A percentile compares a stretch with the other conserved stretches of the same genome.
Conservation (phyloP, 2,797 vertebrate genomes). For the Anguilla obscura region DNA sequence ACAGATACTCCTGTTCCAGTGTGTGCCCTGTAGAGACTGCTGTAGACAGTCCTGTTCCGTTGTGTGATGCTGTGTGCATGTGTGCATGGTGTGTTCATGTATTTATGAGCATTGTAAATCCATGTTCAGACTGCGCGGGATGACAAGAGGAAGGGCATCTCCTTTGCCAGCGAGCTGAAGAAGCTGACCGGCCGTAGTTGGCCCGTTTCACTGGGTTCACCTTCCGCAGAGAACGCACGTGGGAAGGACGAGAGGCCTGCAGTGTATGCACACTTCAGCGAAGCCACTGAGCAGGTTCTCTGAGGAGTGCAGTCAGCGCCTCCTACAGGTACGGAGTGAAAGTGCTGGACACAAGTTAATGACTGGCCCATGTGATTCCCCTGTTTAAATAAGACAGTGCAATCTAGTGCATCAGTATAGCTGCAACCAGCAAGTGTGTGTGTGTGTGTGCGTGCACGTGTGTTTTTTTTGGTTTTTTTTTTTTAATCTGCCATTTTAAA, state of each 20-base stretch:
- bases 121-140: slow-evolving; percentile 81
- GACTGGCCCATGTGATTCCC: neutral
- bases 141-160: slow-evolving; percentile 90
- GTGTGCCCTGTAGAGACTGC: neutral
- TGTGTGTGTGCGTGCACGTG: neutral
- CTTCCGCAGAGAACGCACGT: slow-evolving; percentile 63
- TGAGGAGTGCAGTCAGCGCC: slow-evolving; percentile 53
- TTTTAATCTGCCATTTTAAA: neutral
- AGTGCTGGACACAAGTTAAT: neutral
- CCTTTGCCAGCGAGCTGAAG: slow-evolving; percentile 91
- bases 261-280: slow-evolving; percentile 74
- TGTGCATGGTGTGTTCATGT: neutral
- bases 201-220: slow-evolving; percentile 70
- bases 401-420: neutral
- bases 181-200: slow-evolving; percentile 89
- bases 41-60: neutral
- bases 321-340: slow-evolving; percentile 73
- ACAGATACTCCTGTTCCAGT: too few species aligned
- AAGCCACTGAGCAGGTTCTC: slow-evolving; percentile 74
- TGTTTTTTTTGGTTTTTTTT: neutral
- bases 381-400: neutral
- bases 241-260: slow-evolving; percentile 85
- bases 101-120: neutral
- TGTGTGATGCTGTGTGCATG: neutral
- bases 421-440: neutral